phyloP scores from a whole-genome alignment of 2,888 invertebrate species.

The Oligia fasciuncula region DNA sequence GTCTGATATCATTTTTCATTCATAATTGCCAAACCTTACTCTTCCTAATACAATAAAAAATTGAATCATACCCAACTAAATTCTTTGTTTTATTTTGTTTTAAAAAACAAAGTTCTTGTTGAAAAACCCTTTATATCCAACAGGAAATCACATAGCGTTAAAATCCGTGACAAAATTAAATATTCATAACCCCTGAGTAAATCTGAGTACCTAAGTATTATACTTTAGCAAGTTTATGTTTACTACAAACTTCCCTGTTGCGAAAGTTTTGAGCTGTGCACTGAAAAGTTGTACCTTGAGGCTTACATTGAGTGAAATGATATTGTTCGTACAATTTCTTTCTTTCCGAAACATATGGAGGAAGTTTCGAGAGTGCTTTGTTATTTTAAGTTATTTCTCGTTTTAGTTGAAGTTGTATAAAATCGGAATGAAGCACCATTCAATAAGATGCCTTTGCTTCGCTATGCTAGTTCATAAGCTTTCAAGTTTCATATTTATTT shows the following conservation, averaged over 20 bases:
- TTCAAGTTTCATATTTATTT: background rate
- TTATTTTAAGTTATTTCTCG: slow-evolving; percentile 3
- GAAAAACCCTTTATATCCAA: too few species aligned
- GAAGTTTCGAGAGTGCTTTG: slow-evolving; percentile 8
- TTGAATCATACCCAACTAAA: too few species aligned
- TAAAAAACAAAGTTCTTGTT: too few species aligned
- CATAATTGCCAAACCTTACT: too few species aligned
- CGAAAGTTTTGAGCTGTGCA: slow-evolving; percentile 39
- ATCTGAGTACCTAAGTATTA: slow-evolving; percentile 22
- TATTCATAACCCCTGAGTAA: background rate
- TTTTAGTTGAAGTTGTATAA: background rate
- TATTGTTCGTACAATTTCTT: slow-evolving; percentile 24
- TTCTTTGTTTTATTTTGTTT: too few species aligned
- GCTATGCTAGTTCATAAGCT: background rate
- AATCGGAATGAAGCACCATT: background rate
- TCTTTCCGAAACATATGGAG: slow-evolving; percentile 9
- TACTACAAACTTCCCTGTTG: slow-evolving; percentile 15
- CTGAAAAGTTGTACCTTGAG: slow-evolving; percentile 28
- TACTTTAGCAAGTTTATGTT: slow-evolving; percentile 29
- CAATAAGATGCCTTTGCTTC: too few species aligned
- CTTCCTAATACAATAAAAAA: too few species aligned
- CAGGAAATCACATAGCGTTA: background rate
- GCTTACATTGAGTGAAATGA: slow-evolving; percentile 27
- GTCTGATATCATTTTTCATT: too few species aligned
- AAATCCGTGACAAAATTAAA: slow-evolving; percentile 34